phyloP scores from a whole-genome alignment of 2,797 vertebrate genomes.

The Microctenopoma lineatum region DNA sequence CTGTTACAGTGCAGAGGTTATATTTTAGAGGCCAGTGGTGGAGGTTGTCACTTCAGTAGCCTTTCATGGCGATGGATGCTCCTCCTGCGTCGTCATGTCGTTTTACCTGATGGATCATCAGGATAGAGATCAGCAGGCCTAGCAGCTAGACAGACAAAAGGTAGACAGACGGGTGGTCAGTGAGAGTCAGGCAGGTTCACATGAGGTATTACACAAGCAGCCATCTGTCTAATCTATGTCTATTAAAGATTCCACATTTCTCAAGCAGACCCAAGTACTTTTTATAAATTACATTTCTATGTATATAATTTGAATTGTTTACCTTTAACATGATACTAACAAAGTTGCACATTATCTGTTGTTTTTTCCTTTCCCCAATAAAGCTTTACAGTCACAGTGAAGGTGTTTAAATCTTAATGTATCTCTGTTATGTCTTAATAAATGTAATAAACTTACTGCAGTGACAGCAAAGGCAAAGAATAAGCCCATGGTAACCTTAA shows the following conservation, averaged over 20 bases:
- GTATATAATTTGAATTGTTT: too few relatives aligned
- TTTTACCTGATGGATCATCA: slow-evolving; percentile 66
- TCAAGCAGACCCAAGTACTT: too few relatives aligned
- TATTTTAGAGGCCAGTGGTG: background rate
- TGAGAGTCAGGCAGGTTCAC: background rate
- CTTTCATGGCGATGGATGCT: slow-evolving; percentile 56
- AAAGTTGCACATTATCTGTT: too few relatives aligned
- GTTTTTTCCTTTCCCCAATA: too few relatives aligned
- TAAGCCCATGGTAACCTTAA: slow-evolving; percentile 21
- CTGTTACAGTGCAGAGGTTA: slow-evolving; percentile 34
- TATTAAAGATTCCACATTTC: too few relatives aligned
- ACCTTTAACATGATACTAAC: too few relatives aligned
- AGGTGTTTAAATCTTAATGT: too few relatives aligned
- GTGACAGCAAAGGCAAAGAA: slow-evolving; percentile 55
- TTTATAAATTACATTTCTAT: too few relatives aligned
- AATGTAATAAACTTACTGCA: slow-evolving; percentile 54
- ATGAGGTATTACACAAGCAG: background rate
- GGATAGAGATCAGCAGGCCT: slow-evolving; percentile 61
- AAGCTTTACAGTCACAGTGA: background rate
- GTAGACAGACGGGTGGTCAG: background rate
- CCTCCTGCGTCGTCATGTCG: slow-evolving; percentile 25
- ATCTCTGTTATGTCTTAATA: too few relatives aligned
- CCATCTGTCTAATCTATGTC: background rate
- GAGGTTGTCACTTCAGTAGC: slow-evolving; percentile 38
- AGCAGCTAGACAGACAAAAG: slow-evolving; percentile 54